Conservation (phyloP, 2,888 invertebrate genomes). For the Strigamia transsilvanica region DNA sequence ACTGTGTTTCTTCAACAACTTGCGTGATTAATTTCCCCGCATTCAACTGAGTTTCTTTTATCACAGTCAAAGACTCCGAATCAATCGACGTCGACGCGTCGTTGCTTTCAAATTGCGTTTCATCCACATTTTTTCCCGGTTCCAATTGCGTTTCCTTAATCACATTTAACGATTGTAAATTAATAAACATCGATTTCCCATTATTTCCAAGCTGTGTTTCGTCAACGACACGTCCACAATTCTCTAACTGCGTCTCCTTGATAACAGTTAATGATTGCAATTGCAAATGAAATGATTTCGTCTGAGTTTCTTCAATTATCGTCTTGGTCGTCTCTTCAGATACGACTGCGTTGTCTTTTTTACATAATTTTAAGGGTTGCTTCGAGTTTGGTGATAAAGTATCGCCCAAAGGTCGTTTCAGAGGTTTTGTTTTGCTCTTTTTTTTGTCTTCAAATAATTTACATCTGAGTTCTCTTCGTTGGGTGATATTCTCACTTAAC, state of each 20-base stretch:
- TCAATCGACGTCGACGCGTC: background rate
- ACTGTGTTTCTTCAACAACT: background rate
- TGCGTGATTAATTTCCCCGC: background rate
- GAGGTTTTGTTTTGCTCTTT: background rate
- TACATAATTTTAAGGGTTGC: background rate
- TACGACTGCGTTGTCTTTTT: background rate
- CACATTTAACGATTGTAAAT: background rate
- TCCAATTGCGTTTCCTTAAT: background rate
- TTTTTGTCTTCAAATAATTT: background rate
- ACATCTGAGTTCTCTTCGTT: background rate
- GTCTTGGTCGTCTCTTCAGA: no score
- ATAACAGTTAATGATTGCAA: background rate
- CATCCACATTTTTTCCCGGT: background rate
- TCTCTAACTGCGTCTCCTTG: background rate
- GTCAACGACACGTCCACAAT: background rate
- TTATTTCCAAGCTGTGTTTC: background rate
- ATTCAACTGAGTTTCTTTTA: background rate
- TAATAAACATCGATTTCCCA: background rate
- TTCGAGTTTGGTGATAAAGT: background rate
- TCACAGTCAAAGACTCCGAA: background rate
- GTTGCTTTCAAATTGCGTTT: background rate
- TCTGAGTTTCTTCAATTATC: background rate
- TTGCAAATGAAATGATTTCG: background rate
- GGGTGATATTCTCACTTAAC: background rate
- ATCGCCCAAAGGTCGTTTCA: background rate